Percentiles rank a stretch among this genome's conserved stretches.
Conservation (phyloP, 2,113 vertebrate genomes). For the Noturus placidus region DNA sequence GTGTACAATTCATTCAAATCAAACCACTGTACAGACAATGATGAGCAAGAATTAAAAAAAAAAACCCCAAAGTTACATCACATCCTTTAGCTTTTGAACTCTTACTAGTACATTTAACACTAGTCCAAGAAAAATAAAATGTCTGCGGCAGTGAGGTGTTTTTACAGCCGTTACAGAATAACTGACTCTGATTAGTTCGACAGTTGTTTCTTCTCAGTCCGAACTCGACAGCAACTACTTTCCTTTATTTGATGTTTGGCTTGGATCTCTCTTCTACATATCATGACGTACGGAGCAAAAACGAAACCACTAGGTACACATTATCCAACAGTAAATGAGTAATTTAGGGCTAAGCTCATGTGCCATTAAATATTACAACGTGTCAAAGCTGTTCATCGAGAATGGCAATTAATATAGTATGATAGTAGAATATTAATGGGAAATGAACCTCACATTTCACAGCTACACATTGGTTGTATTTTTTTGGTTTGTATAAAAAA, state of each 20-base stretch:
- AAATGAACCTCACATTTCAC: not conserved
- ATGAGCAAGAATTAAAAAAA: not conserved
- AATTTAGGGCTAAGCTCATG: not conserved
- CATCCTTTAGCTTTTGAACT: not conserved
- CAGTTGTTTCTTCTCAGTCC: not conserved
- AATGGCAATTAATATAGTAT: not conserved
- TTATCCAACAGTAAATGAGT: not conserved
- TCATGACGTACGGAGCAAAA: not conserved
- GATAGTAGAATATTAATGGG: not conserved
- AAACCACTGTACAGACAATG: too few relatives aligned
- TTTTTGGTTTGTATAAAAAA: not conserved
- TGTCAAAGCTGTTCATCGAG: not conserved
- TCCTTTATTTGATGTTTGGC: slow-evolving; percentile 1
- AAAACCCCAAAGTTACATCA: not conserved
- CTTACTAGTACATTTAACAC: not conserved
- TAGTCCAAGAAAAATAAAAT: slow-evolving; percentile 5
- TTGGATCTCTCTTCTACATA: not conserved
- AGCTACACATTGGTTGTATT: not conserved
- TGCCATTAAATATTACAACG: not conserved
- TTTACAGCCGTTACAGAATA: not conserved
- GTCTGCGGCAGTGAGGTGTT: not conserved
- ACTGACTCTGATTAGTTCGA: not conserved
- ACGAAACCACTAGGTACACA: not conserved
- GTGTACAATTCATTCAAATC: not conserved
- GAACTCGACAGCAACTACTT: not conserved